Evolutionary conservation across 1,140 invertebrate species (phyloP), one percentile per base, ranked within the genome.

Genomic region (Neuroterus valhalla): DNA sequence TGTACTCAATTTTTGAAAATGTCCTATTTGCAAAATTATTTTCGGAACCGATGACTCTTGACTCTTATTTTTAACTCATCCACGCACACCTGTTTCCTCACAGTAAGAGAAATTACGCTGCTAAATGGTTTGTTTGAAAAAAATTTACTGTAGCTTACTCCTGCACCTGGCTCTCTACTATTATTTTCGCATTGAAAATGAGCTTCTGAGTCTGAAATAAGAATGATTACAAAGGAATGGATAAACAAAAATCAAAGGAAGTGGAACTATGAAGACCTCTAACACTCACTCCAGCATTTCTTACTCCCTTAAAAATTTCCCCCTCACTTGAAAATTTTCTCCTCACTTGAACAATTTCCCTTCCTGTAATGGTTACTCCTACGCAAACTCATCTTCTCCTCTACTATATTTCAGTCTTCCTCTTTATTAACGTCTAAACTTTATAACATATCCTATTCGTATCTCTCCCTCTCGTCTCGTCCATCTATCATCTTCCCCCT

Each of bases 91-190:
- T 38, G 31, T 38, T 8, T 8, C 0, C 3, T 8, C 31, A 38
- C 31, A 38, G 31, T 38, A 38, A 5, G 31, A 38, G 31, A 38
- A 38, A 38, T 38, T 10, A 38, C 1, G 73, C 74, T 76, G 71
- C 76, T 76, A 80, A 80, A 80, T 76, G 78, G 73, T 74, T 76
- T 76, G 68, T 76, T 79, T 86, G 74, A 86, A 85, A 85, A 87
- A 87, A 88, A 88, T 88, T 87, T 85, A 86, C 87, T 89, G 88
- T 85, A 85, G 87, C 87, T 89, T 88, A 89, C 87, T 89, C 88
- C 89, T 87, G 86, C 86, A 86, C 88, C 86, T 86, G 83, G 86
- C 85, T 86, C 84, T 82, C 88, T 76, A 86, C 88, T 83, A 89
- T 87, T 88, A 87, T 89, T 88, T 88, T 84, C 85, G 71, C 78